These are phyloP conservation scores for Spilogale gracilis DNA, from an alignment of 2,113 vertebrate species.

Conservation along the genomic window DNA sequence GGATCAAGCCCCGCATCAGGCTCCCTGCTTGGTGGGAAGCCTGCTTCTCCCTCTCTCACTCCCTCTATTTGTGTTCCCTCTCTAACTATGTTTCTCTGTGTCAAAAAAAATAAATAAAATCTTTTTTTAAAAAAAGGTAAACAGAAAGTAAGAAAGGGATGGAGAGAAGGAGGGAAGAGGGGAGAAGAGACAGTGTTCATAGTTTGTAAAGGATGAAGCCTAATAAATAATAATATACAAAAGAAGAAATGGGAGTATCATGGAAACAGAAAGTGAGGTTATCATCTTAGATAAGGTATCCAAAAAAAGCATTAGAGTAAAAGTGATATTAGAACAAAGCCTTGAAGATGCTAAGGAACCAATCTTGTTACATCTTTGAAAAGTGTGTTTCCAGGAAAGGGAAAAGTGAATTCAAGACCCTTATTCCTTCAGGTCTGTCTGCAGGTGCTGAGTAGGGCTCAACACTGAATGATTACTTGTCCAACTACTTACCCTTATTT, in stretches of 20 bases:
- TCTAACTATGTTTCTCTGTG: no score
- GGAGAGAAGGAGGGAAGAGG: not conserved
- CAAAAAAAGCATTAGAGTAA: not conserved
- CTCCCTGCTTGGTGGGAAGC: no score
- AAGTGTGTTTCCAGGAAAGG: not conserved
- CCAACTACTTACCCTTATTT: not conserved
- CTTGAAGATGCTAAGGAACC: not conserved
- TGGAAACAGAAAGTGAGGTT: not conserved
- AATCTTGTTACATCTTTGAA: not conserved
- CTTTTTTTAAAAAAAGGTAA: not conserved
- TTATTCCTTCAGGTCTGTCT: not conserved
- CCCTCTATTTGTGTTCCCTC: no score
- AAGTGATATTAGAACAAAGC: not conserved
- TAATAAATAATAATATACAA: not conserved
- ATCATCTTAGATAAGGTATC: not conserved
- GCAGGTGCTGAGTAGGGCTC: not conserved
- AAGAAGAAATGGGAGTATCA: not conserved
- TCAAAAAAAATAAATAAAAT: no score
- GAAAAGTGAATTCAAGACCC: accelerated
- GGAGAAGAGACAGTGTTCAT: not conserved
- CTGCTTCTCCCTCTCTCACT: no score
- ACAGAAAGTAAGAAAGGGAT: not conserved
- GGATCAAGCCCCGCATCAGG: no score
- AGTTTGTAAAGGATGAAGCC: not conserved
- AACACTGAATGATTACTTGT: not conserved